phyloP scores from a whole-genome alignment of 2,113 vertebrate genomes.

The Prionailurus viverrinus region DNA sequence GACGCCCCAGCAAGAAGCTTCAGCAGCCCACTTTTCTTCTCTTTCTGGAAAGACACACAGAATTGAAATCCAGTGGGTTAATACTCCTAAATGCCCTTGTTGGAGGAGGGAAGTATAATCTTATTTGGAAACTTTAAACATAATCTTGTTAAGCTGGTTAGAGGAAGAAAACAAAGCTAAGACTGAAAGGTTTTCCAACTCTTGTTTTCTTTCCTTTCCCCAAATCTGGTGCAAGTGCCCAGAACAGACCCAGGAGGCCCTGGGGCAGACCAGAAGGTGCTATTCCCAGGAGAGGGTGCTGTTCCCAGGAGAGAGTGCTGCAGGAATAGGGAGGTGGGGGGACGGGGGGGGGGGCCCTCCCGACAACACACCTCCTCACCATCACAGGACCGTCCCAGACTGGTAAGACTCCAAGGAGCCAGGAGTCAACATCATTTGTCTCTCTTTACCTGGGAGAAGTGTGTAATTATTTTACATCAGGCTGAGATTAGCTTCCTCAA shows the following conservation, averaged over 20 bases:
- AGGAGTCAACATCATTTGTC: background rate
- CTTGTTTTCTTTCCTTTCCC: background rate
- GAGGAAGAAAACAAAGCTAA: background rate
- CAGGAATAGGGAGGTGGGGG: too few relatives aligned
- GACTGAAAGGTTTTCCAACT: background rate
- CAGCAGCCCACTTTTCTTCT: constrained; percentile 96
- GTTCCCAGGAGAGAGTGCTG: background rate
- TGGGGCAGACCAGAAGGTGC: background rate
- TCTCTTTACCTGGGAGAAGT: background rate
- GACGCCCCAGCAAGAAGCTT: constrained; percentile 97
- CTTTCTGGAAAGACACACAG: constrained; percentile 91
- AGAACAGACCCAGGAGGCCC: background rate
- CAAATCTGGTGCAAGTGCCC: background rate
- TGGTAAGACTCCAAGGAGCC: background rate
- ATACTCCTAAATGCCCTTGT: background rate
- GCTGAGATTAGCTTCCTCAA: constrained; percentile 43
- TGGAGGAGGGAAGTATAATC: background rate
- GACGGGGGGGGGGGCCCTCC: background rate
- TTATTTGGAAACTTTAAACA: background rate
- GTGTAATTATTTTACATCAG: constrained; percentile 69
- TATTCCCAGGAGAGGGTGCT: background rate
- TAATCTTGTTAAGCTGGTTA: background rate
- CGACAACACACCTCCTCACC: rapidly evolving
- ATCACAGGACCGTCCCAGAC: background rate
- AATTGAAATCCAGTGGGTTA: background rate